Evolutionary conservation across 2,888 invertebrate genomes (phyloP).

Genomic region (Philereme vetulata): DNA sequence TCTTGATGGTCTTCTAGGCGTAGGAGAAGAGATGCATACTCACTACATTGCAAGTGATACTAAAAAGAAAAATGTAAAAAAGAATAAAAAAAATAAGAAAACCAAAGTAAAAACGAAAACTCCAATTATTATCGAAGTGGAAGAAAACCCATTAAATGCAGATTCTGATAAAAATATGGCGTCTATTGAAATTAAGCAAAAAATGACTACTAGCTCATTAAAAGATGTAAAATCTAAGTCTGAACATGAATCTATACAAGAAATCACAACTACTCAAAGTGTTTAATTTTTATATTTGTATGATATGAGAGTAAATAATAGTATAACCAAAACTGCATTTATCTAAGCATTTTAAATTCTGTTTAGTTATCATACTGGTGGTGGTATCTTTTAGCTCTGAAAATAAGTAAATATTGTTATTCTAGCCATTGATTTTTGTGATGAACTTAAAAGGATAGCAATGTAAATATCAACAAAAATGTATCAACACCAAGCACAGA

Average conservation of each 20-base stretch:
- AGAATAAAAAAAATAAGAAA: slow-evolving; percentile 39
- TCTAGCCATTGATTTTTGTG: slow-evolving; percentile 9
- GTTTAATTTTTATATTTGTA: neutral
- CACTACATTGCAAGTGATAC: slow-evolving; percentile 40
- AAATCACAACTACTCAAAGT: slow-evolving; percentile 2
- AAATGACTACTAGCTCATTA: neutral
- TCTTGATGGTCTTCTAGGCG: slow-evolving; percentile 61
- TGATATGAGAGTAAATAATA: neutral
- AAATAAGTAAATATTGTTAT: slow-evolving; percentile 5
- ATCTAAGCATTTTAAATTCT: slow-evolving; percentile 44
- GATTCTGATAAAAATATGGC: neutral
- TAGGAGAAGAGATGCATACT: slow-evolving; percentile 54
- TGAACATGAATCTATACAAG: neutral
- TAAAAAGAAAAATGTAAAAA: slow-evolving; percentile 35
- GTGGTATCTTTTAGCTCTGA: slow-evolving; percentile 36
- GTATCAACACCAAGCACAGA: slow-evolving; percentile 9
- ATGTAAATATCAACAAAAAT: slow-evolving; percentile 74
- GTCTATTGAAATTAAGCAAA: slow-evolving; percentile 1
- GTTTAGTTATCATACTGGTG: slow-evolving; percentile 26
- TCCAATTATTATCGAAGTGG: slow-evolving; percentile 32
- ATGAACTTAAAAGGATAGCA: slow-evolving; percentile 40
- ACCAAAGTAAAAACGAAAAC: slow-evolving; percentile 24
- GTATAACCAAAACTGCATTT: slow-evolving; percentile 46
- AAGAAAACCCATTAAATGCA: slow-evolving; percentile 16
- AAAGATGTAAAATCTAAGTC: neutral